These are phyloP conservation scores for Meteorus sp. DNA, from an alignment of 1,140 invertebrate species.

Conservation along the genomic window DNA sequence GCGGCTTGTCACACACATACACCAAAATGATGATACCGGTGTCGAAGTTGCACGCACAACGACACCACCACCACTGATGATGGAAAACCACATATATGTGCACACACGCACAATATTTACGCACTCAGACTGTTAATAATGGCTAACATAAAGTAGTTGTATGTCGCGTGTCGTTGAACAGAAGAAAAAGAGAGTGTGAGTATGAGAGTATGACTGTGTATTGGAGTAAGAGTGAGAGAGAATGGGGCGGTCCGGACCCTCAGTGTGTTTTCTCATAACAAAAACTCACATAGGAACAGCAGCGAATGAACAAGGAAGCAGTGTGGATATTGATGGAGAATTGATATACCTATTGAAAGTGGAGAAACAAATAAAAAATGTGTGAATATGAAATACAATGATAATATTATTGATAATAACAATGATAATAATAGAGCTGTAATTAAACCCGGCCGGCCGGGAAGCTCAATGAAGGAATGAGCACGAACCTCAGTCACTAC, in stretches of 20 bases:
- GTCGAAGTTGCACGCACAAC: conserved; percentile 17
- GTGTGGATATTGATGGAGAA: neutral
- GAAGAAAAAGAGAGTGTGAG: conserved; percentile 7
- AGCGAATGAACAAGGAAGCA: too few relatives aligned
- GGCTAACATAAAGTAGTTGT: conserved; percentile 20
- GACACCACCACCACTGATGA: conserved; percentile 14
- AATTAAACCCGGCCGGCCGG: conserved; percentile 25
- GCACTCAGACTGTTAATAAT: conserved; percentile 32
- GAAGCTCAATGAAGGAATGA: conserved; percentile 16
- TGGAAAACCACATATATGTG: conserved; percentile 16
- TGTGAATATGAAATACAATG: neutral
- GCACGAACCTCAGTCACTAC: conserved; percentile 32
- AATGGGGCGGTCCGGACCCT: neutral
- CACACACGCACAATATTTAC: conserved; percentile 17
- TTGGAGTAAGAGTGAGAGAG: too few relatives aligned
- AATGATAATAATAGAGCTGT: conserved; percentile 1
- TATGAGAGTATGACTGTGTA: too few relatives aligned
- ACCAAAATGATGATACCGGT: conserved; percentile 13
- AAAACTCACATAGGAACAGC: too few relatives aligned
- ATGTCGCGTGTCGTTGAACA: conserved; percentile 26
- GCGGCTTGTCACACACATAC: conserved; percentile 1
- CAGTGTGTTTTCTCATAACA: conserved; percentile 3
- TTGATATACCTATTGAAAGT: too few relatives aligned
- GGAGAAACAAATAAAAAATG: conserved; percentile 1
- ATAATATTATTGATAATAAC: conserved; percentile 4